Conservation (phyloP, 2,888 invertebrate genomes). For the Timema podura region DNA sequence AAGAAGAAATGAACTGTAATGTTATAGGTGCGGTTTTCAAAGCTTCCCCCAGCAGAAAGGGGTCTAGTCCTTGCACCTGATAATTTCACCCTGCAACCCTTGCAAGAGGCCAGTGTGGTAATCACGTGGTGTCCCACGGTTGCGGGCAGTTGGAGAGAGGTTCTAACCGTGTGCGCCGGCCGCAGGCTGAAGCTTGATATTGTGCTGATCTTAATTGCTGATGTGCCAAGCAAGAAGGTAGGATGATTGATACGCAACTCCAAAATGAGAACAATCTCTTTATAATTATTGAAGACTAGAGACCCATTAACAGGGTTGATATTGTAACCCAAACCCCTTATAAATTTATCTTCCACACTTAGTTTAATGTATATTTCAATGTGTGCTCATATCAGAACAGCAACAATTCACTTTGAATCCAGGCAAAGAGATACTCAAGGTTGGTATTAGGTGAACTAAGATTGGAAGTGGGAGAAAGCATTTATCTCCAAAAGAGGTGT, state of each 20-base stretch:
- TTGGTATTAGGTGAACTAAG: too few species aligned
- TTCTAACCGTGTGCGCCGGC: not conserved
- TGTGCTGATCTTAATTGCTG: not conserved
- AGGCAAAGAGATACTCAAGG: too few species aligned
- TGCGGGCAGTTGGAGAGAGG: conserved; percentile 11
- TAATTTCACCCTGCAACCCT: not conserved
- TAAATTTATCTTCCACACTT: too few species aligned
- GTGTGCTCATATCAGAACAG: too few species aligned
- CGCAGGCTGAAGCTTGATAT: not conserved
- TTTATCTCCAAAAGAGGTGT: too few species aligned
- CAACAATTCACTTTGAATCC: too few species aligned
- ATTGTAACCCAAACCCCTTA: too few species aligned
- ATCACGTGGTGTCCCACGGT: not conserved
- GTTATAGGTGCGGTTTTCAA: conserved; percentile 9
- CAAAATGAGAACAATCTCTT: conserved; percentile 35
- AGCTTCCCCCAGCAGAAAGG: not conserved
- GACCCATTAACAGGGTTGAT: too few species aligned
- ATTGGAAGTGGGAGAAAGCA: too few species aligned
- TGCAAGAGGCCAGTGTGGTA: not conserved
- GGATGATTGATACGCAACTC: not conserved
- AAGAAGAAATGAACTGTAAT: too few species aligned
- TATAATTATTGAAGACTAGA: too few species aligned
- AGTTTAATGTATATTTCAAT: too few species aligned
- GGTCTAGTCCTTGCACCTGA: not conserved
- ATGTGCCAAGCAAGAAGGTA: not conserved